Evolutionary conservation across 2,888 invertebrate species (phyloP), one percentile per base, ranked within the genome.

Genomic region (Thelaira solivaga): DNA sequence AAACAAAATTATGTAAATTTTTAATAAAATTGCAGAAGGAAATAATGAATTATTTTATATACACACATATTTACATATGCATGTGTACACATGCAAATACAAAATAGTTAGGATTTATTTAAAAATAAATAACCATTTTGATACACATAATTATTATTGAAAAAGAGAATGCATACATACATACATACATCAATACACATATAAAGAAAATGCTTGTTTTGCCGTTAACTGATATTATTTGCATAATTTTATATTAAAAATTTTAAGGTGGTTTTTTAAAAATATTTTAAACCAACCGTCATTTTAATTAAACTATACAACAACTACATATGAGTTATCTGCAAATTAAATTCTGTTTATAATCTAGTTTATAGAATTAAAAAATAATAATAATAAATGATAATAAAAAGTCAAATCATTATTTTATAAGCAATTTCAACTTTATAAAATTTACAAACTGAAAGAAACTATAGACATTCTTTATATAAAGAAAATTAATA

Each of bases 71-170:
- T n/a, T n/a, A n/a, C n/a, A n/a, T n/a, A n/a, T n/a, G n/a, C n/a
- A n/a, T n/a, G n/a, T n/a, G n/a, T n/a, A n/a, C n/a, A n/a, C n/a
- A n/a, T n/a, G n/a, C n/a, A n/a, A n/a, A 53, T 24, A 49, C 7
- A 39, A 53, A 53, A 76, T 72, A 72, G 72, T 55, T 76, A 69
- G 49, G 49, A 62, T 62, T 72, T 72, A 76, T 76, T 72, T 61
- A 29, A 61, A 43, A 45, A 47, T 49, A 24, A 57, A 10, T 26
- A 62, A 43, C 72, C 62, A 73, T 68, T 71, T 45, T 26, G 13
- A 55, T n/a, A n/a, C n/a, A n/a, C n/a, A n/a, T n/a, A n/a, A n/a
- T n/a, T n/a, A n/a, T n/a, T n/a, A n/a, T n/a, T n/a, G n/a, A n/a
- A n/a, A n/a, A n/a, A n/a, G n/a, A n/a, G n/a, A n/a, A n/a, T n/a